phyloP scores from a whole-genome alignment of 1,140 invertebrate species.

The Dysdera silvatica region DNA sequence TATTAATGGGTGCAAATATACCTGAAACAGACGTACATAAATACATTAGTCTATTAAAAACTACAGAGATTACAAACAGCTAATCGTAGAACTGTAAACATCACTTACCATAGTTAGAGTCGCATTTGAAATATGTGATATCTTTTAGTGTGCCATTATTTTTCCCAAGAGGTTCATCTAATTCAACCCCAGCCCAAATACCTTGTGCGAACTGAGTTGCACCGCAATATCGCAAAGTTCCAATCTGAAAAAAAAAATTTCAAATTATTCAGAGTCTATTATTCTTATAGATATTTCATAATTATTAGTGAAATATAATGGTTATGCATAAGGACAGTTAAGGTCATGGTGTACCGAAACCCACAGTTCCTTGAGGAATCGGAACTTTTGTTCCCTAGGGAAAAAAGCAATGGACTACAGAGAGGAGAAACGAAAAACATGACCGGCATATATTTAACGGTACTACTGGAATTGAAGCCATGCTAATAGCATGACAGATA shows the following conservation, averaged over 20 bases:
- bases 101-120: slow-evolving; percentile 23
- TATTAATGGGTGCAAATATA: slow-evolving; percentile 48
- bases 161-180: slow-evolving; percentile 50
- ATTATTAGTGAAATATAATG: too few relatives aligned
- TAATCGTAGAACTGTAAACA: not conserved
- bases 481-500: too few relatives aligned
- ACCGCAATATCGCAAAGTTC: slow-evolving; percentile 46
- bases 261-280: too few relatives aligned
- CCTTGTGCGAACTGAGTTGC: slow-evolving; percentile 49
- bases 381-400: too few relatives aligned
- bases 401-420: too few relatives aligned
- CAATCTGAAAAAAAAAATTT: slow-evolving; percentile 4
- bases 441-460: too few relatives aligned
- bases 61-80: not conserved
- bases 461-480: too few relatives aligned
- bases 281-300: too few relatives aligned
- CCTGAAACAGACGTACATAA: slow-evolving; percentile 36
- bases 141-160: slow-evolving; percentile 54
- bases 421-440: too few relatives aligned
- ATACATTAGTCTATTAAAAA: not conserved
- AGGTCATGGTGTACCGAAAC: too few relatives aligned
- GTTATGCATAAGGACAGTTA: too few relatives aligned
- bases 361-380: too few relatives aligned
- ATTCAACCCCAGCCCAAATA: slow-evolving; percentile 51
- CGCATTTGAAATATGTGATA: slow-evolving; percentile 43